phyloP scores from a whole-genome alignment of 2,113 vertebrate species.

The Cochlearius cochlearius region DNA sequence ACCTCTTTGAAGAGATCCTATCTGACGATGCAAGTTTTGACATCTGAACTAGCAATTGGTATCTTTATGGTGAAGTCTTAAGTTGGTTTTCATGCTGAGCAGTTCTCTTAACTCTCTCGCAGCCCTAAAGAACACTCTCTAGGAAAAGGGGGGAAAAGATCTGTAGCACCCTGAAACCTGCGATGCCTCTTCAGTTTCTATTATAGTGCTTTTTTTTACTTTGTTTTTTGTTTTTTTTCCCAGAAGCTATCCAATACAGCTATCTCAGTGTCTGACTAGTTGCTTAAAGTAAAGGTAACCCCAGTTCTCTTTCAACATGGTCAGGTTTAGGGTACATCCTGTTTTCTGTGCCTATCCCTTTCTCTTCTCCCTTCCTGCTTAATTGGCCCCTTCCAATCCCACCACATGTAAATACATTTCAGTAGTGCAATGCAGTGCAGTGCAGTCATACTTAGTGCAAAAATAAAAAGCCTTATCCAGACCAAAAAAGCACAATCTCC shows the following conservation, averaged over 20 bases:
- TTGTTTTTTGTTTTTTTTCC: no score
- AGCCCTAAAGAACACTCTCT: not conserved
- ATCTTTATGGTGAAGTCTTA: not conserved
- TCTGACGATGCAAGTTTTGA: not conserved
- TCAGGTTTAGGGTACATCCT: not conserved
- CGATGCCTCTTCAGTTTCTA: constrained; percentile 11
- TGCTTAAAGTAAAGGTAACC: constrained; percentile 23
- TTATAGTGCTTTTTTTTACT: not conserved
- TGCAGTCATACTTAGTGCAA: constrained; percentile 82
- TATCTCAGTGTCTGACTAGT: constrained; percentile 60
- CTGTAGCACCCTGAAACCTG: constrained; percentile 5
- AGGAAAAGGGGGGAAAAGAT: constrained; percentile 2
- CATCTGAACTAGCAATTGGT: not conserved
- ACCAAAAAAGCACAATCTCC: constrained; percentile 69
- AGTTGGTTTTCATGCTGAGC: not conserved
- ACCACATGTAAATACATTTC: constrained; percentile 75
- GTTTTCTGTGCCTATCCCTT: constrained; percentile 18
- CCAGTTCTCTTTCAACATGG: not conserved
- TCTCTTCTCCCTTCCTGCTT: constrained; percentile 46
- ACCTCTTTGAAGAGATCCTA: not conserved
- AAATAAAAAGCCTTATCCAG: constrained; percentile 72
- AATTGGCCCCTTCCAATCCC: constrained; percentile 59
- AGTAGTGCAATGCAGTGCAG: constrained; percentile 83
- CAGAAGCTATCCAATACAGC: not conserved
- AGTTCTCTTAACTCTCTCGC: not conserved